These are phyloP conservation scores for Eurosta solidaginis DNA, from an alignment of 1,140 invertebrate species.

Conservation along the genomic window DNA sequence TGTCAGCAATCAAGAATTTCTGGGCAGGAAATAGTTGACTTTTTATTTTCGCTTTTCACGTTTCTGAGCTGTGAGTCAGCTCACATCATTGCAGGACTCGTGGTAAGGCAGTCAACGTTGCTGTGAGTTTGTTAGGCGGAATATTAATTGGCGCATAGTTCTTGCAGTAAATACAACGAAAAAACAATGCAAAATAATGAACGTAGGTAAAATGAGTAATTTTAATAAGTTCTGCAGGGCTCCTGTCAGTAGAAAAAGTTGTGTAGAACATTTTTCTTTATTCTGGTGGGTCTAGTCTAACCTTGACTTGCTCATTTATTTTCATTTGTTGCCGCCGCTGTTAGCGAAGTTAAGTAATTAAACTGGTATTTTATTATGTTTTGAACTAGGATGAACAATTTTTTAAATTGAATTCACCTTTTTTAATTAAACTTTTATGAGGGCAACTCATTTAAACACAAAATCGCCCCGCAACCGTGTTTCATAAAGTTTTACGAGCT, in stretches of 20 bases:
- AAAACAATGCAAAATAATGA: no score
- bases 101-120: not conserved
- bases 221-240: not conserved
- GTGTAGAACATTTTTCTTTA: not conserved
- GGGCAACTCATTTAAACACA: no score
- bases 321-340: not conserved
- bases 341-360: slow-evolving; percentile 2
- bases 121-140: not conserved
- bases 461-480: no score
- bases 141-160: slow-evolving; percentile 18
- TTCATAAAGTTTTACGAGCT: no score
- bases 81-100: not conserved
- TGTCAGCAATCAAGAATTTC: slow-evolving; percentile 21
- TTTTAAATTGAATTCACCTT: not conserved
- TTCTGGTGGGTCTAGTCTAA: not conserved
- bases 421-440: no score
- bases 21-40: slow-evolving; percentile 9
- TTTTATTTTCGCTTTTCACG: not conserved
- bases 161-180: not conserved
- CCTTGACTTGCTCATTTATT: slow-evolving; percentile 14
- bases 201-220: not conserved
- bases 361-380: not conserved
- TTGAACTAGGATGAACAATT: no score
- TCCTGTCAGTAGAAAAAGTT: not conserved
- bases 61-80: not conserved